Evolutionary conservation across 2,797 vertebrate species (phyloP).

Genomic region (Bryconaethiops microstoma): DNA sequence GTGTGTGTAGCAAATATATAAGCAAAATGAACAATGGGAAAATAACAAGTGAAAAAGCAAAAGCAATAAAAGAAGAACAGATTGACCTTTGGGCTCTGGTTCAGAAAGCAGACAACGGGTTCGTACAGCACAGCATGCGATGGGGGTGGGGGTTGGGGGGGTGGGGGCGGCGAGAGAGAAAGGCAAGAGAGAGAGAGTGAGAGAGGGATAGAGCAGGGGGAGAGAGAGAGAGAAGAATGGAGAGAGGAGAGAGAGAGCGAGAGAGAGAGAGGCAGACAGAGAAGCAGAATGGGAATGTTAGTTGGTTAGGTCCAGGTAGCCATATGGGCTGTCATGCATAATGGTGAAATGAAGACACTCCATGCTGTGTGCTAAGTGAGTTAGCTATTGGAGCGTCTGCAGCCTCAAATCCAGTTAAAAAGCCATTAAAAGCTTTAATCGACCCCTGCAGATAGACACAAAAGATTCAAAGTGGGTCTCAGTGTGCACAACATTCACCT

Average conservation of each 20-base stretch:
- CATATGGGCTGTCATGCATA: slow-evolving; percentile 55
- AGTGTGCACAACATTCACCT: slow-evolving; percentile 10
- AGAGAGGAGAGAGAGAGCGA: slow-evolving; percentile 13
- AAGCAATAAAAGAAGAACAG: slow-evolving; percentile 36
- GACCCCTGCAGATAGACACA: slow-evolving; percentile 42
- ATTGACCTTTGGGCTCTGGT: slow-evolving; percentile 61
- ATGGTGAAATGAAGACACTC: slow-evolving; percentile 53
- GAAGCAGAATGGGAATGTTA: slow-evolving; percentile 26
- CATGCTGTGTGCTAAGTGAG: slow-evolving; percentile 54
- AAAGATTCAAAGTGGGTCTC: slow-evolving; percentile 29
- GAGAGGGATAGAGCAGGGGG: not conserved
- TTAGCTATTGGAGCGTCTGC: slow-evolving; percentile 48
- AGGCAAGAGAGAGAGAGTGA: too few relatives aligned
- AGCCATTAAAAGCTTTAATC: slow-evolving; percentile 58
- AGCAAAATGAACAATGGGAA: not conserved
- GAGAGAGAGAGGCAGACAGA: slow-evolving; percentile 12
- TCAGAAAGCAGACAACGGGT: slow-evolving; percentile 42
- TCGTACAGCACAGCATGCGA: slow-evolving; percentile 34
- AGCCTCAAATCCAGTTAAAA: slow-evolving; percentile 57
- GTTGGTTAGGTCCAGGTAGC: slow-evolving; percentile 47
- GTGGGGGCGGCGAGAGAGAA: too few relatives aligned
- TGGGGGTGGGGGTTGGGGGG: too few relatives aligned
- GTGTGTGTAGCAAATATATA: not conserved
- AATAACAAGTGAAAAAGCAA: slow-evolving; percentile 22
- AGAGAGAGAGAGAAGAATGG: slow-evolving; percentile 12